These are phyloP conservation scores for Aphodius sticticus DNA, from an alignment of 2,888 invertebrate genomes.

Conservation along the genomic window DNA sequence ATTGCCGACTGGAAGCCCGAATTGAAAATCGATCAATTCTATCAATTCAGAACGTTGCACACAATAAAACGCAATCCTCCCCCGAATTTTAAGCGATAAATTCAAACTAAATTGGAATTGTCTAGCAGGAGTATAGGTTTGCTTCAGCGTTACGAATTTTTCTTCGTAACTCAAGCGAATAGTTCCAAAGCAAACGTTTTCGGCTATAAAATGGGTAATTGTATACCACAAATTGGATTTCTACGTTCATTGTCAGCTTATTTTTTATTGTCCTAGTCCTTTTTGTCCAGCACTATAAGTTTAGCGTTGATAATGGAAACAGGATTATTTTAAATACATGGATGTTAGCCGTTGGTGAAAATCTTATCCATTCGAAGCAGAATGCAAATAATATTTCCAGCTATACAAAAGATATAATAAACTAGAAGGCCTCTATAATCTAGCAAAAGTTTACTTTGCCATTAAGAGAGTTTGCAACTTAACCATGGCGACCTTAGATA, in stretches of 20 bases:
- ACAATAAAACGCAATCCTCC: not conserved
- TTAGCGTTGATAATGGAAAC: too few relatives aligned
- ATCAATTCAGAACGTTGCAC: conserved; percentile 4
- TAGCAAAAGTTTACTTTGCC: too few relatives aligned
- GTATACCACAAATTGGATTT: not conserved
- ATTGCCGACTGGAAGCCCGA: not conserved
- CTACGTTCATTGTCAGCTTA: not conserved
- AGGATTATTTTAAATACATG: too few relatives aligned
- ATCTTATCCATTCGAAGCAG: too few relatives aligned
- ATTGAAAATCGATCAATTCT: not conserved
- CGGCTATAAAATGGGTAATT: not conserved
- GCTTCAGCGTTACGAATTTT: not conserved
- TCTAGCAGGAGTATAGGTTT: not conserved
- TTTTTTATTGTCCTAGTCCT: not conserved
- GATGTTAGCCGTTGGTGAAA: too few relatives aligned
- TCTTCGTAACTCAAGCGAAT: not conserved
- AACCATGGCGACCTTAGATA: too few relatives aligned
- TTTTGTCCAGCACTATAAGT: too few relatives aligned
- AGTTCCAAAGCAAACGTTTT: not conserved
- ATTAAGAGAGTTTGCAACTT: too few relatives aligned
- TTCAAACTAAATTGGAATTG: not conserved
- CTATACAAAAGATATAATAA: too few relatives aligned
- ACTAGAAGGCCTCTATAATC: too few relatives aligned
- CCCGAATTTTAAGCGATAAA: not conserved
- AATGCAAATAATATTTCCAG: too few relatives aligned